Evolutionary conservation across 23 tunicate genomes (phyloP), one percentile per base, ranked within the genome.

Genomic region (Styela plicata): DNA sequence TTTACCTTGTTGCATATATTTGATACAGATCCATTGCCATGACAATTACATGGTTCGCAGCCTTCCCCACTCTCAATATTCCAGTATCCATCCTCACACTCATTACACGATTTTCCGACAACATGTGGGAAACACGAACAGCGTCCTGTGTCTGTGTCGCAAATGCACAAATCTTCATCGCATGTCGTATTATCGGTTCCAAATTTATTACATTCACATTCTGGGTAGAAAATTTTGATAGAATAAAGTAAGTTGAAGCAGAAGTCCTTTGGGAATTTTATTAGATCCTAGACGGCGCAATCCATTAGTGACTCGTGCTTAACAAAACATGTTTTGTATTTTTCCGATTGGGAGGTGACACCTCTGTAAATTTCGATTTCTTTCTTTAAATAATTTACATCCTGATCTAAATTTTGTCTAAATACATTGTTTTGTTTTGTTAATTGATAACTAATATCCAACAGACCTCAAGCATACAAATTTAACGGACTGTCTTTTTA

Each of bases 81-180:
- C 71, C 71, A 67, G 0, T 25, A 67, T 67, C 71, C 71, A 67
- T 67, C 71, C 18, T 67, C 31, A 29, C 71, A 67, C 22, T 67
- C 31, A 13, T 67, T n/a, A 67, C 71, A 67, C 19, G 71, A 67
- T 1, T 16, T 1, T 19, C 71, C 71, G 24, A 67, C 22, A 25
- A 67, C 71, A 67, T 67, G 30, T 27, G 71, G 2, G 22, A 67
- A 24, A 29, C 71, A 67, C 18, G 71, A 67, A 67, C 71, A 67
- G 0, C 22, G 71, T 25, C 71, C 71, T 25, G 31, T 18, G n/a
- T 23, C 0, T 27, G 71, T 0, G 30, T 67, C 71, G 24, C 71
- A 67, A 25, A 24, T 25, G 0, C 71, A 67, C 19, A 67, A 25
- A 67, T 67, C 71, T 25, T 1, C 31, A 67, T 27, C 31, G 2